A percentile compares a stretch with the other conserved stretches of the same genome.
Conservation (phyloP, 2,888 invertebrate genomes). For the Oeneis ivallda region DNA sequence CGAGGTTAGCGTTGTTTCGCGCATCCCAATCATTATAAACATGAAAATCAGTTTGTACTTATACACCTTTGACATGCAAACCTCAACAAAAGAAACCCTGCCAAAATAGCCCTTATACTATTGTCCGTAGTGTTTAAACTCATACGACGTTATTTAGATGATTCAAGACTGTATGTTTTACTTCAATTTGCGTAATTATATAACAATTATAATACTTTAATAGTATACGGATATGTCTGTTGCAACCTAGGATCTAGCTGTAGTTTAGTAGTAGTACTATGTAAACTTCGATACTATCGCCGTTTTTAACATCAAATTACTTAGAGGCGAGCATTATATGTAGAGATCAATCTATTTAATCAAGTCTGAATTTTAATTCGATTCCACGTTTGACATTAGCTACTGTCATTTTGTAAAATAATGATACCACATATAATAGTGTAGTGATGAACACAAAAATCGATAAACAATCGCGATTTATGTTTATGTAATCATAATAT, state of each 20-base stretch:
- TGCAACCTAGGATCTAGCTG: slow-evolving; percentile 33
- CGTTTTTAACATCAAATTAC: background rate
- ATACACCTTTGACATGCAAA: slow-evolving; percentile 22
- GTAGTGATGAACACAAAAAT: no score
- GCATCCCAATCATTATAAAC: slow-evolving; percentile 55
- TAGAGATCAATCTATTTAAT: background rate
- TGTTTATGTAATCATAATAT: no score
- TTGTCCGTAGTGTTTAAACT: background rate
- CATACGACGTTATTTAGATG: slow-evolving; percentile 6
- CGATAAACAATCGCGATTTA: no score
- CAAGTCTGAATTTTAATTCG: no score
- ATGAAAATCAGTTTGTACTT: slow-evolving; percentile 37
- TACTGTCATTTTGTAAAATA: no score
- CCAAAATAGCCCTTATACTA: slow-evolving; percentile 20
- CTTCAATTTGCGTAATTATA: slow-evolving; percentile 38
- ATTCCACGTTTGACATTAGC: no score
- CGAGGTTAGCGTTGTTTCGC: slow-evolving; percentile 46
- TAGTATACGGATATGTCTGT: slow-evolving; percentile 40
- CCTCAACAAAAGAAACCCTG: background rate
- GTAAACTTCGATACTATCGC: slow-evolving; percentile 8
- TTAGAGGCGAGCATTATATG: background rate
- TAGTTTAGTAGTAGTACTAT: slow-evolving; percentile 1
- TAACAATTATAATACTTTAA: slow-evolving; percentile 43
- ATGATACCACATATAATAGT: no score
- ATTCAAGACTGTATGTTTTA: slow-evolving; percentile 15